Evolutionary conservation across 2,113 vertebrate species (phyloP), one percentile per base, ranked within the genome.

Genomic region (Xiphophorus hellerii): DNA sequence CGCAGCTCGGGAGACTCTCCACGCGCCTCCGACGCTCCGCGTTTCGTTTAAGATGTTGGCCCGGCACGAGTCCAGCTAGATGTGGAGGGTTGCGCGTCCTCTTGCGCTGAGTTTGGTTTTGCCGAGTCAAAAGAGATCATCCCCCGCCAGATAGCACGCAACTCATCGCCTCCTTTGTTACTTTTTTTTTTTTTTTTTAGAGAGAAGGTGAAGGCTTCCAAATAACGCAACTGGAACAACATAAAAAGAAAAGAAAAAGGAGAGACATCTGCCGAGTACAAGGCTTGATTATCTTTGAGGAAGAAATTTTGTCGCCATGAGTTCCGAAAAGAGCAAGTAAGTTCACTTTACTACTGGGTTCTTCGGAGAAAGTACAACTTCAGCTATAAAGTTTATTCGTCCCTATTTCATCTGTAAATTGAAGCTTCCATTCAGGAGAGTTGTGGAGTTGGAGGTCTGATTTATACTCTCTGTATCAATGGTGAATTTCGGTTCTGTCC

Each of bases 261-360:
- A 37, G 35, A 17, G 37, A 69, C 15, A 20, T 58, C 62, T 69
- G 28, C 67, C 44, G 61, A 27, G 81, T 74, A 8, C 33, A 63
- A 12, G 14, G 30, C 51, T 25, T 58, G 76, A 33, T 54, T 76
- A 25, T 6, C 71, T 48, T 8, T 0, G 3, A 28, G 28, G n/a
- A 35, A 3, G 4, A 71, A 54, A 13, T 54, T 28, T 66, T n/a
- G 35, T 14, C 83, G 88, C 74, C 58, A 95, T 95, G 94, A 92
- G 83, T 70, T 87, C 86, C 33, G 90, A 94, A 0, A 95, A 94
- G 87, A 90, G 65, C 87, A 95, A 95, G 94, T 95, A 86, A 94
- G 94, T 95, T 54, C 11, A 2, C 3, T 12, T 37, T 10, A 30
- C 25, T 12, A 20, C 6, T 44, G 30, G 0, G 22, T 0, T 76